These are phyloP conservation scores for Halyomorpha halys DNA, from an alignment of 1,140 invertebrate genomes.

Conservation along the genomic window DNA sequence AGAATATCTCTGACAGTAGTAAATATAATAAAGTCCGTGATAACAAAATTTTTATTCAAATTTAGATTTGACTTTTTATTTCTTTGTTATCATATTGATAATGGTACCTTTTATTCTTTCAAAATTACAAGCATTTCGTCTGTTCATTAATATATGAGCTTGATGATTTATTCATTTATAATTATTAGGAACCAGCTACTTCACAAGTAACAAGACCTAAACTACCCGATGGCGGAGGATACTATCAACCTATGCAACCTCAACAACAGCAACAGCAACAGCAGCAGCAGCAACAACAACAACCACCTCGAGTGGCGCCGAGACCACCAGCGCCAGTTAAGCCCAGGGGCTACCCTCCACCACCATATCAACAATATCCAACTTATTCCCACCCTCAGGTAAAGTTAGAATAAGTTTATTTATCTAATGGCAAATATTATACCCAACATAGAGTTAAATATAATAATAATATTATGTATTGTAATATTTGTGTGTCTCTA, in stretches of 20 bases:
- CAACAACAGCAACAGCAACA: background rate
- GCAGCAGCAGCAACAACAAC: background rate
- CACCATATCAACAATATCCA: constrained; percentile 4
- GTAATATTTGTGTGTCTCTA: too few species aligned
- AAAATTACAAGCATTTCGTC: too few species aligned
- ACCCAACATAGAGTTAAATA: too few species aligned
- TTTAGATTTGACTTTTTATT: too few species aligned
- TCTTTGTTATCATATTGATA: too few species aligned
- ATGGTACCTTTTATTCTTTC: too few species aligned
- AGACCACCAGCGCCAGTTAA: background rate
- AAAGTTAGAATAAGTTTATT: background rate
- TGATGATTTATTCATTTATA: background rate
- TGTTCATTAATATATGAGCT: too few species aligned
- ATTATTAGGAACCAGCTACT: background rate
- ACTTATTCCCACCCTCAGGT: constrained; percentile 1
- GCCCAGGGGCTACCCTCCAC: background rate
- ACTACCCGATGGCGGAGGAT: constrained; percentile 7
- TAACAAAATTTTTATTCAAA: too few species aligned
- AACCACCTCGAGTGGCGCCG: background rate
- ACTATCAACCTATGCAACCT: background rate
- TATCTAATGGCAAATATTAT: too few species aligned
- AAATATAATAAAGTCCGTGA: too few species aligned
- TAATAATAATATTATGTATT: too few species aligned
- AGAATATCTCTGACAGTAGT: too few species aligned
- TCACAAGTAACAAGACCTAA: background rate